Conservation (phyloP, 2,113 vertebrate species). For the Nesoenas mayeri region DNA sequence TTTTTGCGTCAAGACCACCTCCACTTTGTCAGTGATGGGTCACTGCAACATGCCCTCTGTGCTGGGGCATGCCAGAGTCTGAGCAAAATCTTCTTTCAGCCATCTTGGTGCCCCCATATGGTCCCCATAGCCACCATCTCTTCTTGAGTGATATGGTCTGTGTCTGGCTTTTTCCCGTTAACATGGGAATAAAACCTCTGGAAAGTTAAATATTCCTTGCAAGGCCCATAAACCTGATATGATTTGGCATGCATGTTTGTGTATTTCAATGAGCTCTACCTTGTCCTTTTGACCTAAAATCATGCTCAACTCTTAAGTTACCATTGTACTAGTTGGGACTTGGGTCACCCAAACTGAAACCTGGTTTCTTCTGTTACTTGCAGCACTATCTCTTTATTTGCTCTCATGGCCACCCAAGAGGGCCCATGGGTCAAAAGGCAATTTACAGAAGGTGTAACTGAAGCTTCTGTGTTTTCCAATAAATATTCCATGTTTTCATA, state of each 20-base stretch:
- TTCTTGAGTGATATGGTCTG: neutral
- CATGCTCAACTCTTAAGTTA: neutral
- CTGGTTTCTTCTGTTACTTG: neutral
- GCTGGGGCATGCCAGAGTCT: neutral
- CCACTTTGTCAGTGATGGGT: neutral
- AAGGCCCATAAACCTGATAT: neutral
- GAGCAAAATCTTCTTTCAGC: neutral
- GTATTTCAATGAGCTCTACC: neutral
- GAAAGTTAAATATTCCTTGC: neutral
- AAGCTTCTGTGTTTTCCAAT: neutral
- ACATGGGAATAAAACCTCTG: neutral
- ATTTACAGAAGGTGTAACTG: neutral
- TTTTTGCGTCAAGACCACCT: neutral
- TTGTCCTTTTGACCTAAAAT: neutral
- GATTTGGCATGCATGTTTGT: no score
- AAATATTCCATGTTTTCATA: neutral
- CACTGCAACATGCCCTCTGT: neutral
- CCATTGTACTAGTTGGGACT: neutral
- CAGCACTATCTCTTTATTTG: neutral
- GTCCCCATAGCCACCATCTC: neutral
- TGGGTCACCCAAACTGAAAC: neutral
- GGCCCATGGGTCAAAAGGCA: neutral
- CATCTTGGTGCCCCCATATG: neutral
- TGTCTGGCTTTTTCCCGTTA: neutral
- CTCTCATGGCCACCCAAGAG: neutral